Percentiles rank a stretch among this genome's conserved stretches.
These are phyloP conservation scores for Cardinalis cardinalis DNA, from an alignment of 2,113 vertebrate genomes.

Conservation along the genomic window DNA sequence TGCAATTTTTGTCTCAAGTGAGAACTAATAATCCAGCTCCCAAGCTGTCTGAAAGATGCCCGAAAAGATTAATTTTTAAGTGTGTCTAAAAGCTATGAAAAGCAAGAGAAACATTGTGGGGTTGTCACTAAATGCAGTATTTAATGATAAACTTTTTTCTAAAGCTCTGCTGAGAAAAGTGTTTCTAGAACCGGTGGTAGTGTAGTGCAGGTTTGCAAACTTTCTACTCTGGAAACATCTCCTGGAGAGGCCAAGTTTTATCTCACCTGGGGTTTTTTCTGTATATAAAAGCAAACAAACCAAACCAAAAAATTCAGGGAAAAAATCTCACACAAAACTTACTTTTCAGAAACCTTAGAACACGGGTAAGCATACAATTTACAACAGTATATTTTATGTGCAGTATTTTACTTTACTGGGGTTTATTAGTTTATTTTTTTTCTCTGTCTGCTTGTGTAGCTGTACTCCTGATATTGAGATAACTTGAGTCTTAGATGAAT, in stretches of 20 bases:
- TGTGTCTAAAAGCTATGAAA: neutral
- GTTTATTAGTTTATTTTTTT: neutral
- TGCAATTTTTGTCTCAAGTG: neutral
- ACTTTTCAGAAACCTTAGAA: neutral
- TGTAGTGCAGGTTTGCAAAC: neutral
- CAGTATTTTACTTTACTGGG: neutral
- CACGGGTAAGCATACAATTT: neutral
- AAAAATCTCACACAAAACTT: neutral
- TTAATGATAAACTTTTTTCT: neutral
- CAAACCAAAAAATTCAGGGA: accelerated
- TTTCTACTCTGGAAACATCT: neutral
- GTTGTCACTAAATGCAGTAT: neutral
- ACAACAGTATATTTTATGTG: neutral
- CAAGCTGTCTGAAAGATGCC: neutral
- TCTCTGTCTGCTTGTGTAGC: neutral
- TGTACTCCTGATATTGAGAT: neutral
- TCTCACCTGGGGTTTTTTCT: neutral
- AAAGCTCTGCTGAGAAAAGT: neutral
- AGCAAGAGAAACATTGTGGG: neutral
- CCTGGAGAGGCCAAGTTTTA: neutral
- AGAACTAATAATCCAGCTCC: neutral
- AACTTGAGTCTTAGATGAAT: neutral
- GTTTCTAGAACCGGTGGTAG: neutral
- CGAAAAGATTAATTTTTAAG: neutral
- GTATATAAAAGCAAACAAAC: neutral